A percentile compares a stretch with the other conserved stretches of the same genome.
phyloP scores from a whole-genome alignment of 1,140 invertebrate species.

The Drosophila obscura region DNA sequence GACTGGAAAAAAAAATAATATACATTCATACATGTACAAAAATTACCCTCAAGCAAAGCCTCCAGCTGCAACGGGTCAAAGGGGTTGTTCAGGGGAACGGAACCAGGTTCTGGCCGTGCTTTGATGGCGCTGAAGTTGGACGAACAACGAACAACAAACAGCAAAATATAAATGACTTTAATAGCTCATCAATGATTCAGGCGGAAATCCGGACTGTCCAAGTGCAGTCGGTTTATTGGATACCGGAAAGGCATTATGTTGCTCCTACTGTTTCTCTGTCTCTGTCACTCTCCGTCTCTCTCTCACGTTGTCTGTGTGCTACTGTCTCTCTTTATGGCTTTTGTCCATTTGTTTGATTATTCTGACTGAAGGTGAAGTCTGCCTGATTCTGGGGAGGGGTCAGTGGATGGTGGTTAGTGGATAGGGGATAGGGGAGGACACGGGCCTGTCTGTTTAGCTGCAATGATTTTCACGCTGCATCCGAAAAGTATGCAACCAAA shows the following conservation, averaged over 20 bases:
- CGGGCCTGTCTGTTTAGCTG: constrained; percentile 61
- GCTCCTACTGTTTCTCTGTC: constrained; percentile 17
- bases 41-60: not conserved
- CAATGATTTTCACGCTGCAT: constrained; percentile 79
- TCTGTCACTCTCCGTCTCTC: not conserved
- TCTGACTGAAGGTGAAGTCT: constrained; percentile 23
- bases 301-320: no score
- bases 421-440: constrained; percentile 4
- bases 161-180: constrained; percentile 83
- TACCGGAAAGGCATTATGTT: constrained; percentile 79
- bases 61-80: no score
- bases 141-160: constrained; percentile 60
- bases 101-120: not conserved
- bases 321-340: not conserved
- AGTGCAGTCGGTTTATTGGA: constrained; percentile 83
- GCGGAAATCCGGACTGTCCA: constrained; percentile 83
- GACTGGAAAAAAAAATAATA: no score
- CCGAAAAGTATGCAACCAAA: constrained; percentile 78
- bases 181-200: constrained; percentile 84
- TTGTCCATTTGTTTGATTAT: constrained; percentile 36
- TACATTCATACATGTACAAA: not conserved
- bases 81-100: no score
- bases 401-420: constrained; percentile 6
- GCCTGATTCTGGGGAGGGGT: constrained; percentile 15
- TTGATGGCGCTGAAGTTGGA: constrained; percentile 23